Conservation (phyloP, 2,113 vertebrate species). For the Petrocephalus zakoni region DNA sequence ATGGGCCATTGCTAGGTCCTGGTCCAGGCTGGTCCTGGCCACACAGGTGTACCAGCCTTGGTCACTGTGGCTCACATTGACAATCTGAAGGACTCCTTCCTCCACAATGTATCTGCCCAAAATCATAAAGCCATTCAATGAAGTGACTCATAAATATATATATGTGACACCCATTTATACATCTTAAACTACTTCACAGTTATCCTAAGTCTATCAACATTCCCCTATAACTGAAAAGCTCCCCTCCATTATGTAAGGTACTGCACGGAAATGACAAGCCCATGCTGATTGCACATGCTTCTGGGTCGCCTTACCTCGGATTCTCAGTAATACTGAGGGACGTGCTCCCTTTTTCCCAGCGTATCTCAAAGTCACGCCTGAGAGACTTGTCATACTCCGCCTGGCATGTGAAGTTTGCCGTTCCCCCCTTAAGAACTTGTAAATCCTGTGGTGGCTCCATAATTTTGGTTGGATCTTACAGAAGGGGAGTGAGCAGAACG, state of each 20-base stretch:
- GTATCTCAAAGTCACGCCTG: slow-evolving; percentile 70
- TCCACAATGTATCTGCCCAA: slow-evolving; percentile 62
- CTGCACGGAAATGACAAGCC: neutral
- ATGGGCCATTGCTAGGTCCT: slow-evolving; percentile 43
- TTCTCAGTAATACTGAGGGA: slow-evolving; percentile 62
- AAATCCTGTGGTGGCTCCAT: slow-evolving; percentile 64
- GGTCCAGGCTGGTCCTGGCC: slow-evolving; percentile 73
- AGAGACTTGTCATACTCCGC: slow-evolving; percentile 76
- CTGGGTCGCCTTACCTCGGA: slow-evolving; percentile 60
- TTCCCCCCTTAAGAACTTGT: slow-evolving; percentile 64
- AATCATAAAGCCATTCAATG: neutral
- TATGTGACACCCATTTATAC: neutral
- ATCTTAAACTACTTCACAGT: neutral
- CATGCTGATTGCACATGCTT: neutral
- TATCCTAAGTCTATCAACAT: neutral
- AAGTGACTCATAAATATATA: neutral
- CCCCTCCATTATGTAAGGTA: neutral
- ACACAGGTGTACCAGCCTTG: slow-evolving; percentile 75
- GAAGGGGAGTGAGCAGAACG: neutral
- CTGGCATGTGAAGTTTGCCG: slow-evolving; percentile 72
- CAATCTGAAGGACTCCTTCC: slow-evolving; percentile 70
- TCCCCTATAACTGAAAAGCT: neutral
- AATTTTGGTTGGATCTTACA: slow-evolving; percentile 80
- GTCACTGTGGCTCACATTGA: slow-evolving; percentile 71
- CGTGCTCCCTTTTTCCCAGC: slow-evolving; percentile 73